These are phyloP conservation scores for Pan troglodytes DNA, from an alignment of 2,113 vertebrate species.

Conservation along the genomic window NHGRI_mPanTro3-v2.1_pri NC_072409.2:24767501-24768000, in stretches of 20 bases:
- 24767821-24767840: fast-evolving
- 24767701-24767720: fast-evolving
- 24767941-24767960: no score
- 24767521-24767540: background rate
- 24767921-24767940: fast-evolving
- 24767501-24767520: fast-evolving
- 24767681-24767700: fast-evolving
- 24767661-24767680: no score
- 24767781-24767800: fast-evolving
- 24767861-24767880: background rate
- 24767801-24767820: fast-evolving
- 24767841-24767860: no score
- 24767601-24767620: background rate
- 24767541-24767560: background rate
- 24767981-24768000: no score
- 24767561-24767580: background rate
- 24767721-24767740: fast-evolving
- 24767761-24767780: background rate
- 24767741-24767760: fast-evolving
- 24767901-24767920: no score
- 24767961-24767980: fast-evolving
- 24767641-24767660: fast-evolving
- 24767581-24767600: background rate
- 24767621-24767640: fast-evolving
- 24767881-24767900: fast-evolving